phyloP scores from a whole-genome alignment of 2,888 invertebrate genomes.

The Diarsia rubi region DNA sequence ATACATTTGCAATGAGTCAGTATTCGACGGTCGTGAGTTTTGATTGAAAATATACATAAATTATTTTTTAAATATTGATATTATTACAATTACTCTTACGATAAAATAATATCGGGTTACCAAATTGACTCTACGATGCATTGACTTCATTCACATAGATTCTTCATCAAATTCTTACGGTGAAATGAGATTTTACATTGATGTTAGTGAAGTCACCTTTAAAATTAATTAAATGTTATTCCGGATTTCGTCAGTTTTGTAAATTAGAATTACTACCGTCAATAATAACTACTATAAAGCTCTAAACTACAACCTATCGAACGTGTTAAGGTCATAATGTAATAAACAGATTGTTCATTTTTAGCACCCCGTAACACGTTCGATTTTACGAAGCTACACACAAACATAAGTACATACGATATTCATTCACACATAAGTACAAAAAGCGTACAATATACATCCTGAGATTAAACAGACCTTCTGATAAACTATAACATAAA shows the following conservation, averaged over 20 bases:
- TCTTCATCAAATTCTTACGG: background rate
- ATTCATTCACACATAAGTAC: slow-evolving; percentile 83
- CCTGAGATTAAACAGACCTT: slow-evolving; percentile 82
- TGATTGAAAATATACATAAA: slow-evolving; percentile 13
- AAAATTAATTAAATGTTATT: background rate
- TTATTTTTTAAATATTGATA: slow-evolving; percentile 28
- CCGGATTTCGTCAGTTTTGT: slow-evolving; percentile 14
- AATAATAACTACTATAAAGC: slow-evolving; percentile 57
- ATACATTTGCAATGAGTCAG: slow-evolving; percentile 32
- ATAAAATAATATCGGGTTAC: slow-evolving; percentile 26
- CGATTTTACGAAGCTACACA: slow-evolving; percentile 62
- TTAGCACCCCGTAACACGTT: slow-evolving; percentile 42
- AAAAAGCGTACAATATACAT: slow-evolving; percentile 79
- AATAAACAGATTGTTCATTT: slow-evolving; percentile 38
- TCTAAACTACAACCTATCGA: slow-evolving; percentile 65
- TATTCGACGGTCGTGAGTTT: slow-evolving; percentile 26
- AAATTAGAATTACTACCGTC: slow-evolving; percentile 44
- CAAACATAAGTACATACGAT: slow-evolving; percentile 70
- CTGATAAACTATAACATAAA: slow-evolving; percentile 46
- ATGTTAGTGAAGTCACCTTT: slow-evolving; percentile 5
- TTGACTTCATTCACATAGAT: background rate
- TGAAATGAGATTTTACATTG: slow-evolving; percentile 10
- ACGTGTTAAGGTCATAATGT: slow-evolving; percentile 35
- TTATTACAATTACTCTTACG: slow-evolving; percentile 6
- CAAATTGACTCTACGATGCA: slow-evolving; percentile 33